Evolutionary conservation across 2,113 vertebrate genomes (phyloP).

Genomic region (Rhinolophus sinicus): DNA sequence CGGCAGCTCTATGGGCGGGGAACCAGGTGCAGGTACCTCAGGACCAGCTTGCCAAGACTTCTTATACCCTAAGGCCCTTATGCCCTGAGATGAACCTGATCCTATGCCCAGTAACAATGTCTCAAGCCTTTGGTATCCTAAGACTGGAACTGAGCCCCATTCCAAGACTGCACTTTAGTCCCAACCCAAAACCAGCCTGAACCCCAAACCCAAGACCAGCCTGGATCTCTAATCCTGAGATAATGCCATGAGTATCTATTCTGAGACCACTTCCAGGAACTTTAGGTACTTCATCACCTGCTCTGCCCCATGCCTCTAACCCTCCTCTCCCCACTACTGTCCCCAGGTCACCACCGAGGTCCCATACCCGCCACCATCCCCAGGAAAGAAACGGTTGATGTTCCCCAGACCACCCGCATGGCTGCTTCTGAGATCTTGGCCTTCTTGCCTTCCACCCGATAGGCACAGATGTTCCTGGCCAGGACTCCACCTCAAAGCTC

Average conservation of each 20-base stretch:
- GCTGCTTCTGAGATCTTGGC: constrained; percentile 62
- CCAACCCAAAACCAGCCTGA: background rate
- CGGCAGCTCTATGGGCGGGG: constrained; percentile 60
- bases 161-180: background rate
- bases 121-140: background rate
- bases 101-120: background rate
- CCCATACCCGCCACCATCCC: constrained; percentile 40
- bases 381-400: constrained; percentile 6
- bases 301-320: background rate
- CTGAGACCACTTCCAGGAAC: background rate
- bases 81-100: background rate
- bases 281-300: background rate
- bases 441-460: background rate
- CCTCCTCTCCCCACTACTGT: background rate
- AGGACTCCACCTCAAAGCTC: background rate
- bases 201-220: background rate
- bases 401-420: constrained; percentile 66
- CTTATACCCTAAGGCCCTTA: background rate
- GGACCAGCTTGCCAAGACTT: background rate
- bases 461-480: background rate
- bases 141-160: background rate
- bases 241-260: background rate
- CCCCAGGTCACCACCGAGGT: constrained; percentile 43
- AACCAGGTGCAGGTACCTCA: constrained; percentile 60
- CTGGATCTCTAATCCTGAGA: background rate